A percentile compares a stretch with the other conserved stretches of the same genome.
Conservation (phyloP, 2,888 invertebrate genomes). For the Eupithecia tripunctaria region DNA sequence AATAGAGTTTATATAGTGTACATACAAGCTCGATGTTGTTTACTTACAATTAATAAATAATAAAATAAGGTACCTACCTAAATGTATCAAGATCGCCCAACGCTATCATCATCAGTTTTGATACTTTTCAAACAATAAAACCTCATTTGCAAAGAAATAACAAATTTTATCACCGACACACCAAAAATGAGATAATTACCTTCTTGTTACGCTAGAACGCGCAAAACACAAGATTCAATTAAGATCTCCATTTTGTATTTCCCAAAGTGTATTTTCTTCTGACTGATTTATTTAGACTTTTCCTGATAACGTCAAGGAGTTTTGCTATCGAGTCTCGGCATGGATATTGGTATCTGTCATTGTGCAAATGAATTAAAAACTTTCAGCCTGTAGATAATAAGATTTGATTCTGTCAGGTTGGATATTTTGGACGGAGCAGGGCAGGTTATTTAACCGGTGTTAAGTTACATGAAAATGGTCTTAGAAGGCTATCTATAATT, state of each 20-base stretch:
- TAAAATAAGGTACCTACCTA: too few relatives aligned
- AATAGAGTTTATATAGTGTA: too few relatives aligned
- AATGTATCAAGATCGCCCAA: not conserved
- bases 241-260: conserved; percentile 8
- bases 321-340: not conserved
- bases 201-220: conserved; percentile 1
- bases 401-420: too few relatives aligned
- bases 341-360: not conserved
- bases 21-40: too few relatives aligned
- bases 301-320: conserved; percentile 6
- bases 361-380: not conserved
- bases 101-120: not conserved
- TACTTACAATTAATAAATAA: too few relatives aligned
- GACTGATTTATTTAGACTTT: conserved; percentile 10
- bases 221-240: conserved; percentile 10
- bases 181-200: conserved; percentile 6
- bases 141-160: not conserved
- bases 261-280: conserved; percentile 9
- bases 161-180: too few relatives aligned
- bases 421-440: too few relatives aligned
- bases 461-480: too few relatives aligned
- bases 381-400: not conserved
- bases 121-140: not conserved
- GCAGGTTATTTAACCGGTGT: too few relatives aligned
- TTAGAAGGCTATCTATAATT: too few relatives aligned